Percentiles rank a stretch among this genome's conserved stretches.
Evolutionary conservation across 2,113 vertebrate species (phyloP).

Genomic region (Chlorodrepanis virens): DNA sequence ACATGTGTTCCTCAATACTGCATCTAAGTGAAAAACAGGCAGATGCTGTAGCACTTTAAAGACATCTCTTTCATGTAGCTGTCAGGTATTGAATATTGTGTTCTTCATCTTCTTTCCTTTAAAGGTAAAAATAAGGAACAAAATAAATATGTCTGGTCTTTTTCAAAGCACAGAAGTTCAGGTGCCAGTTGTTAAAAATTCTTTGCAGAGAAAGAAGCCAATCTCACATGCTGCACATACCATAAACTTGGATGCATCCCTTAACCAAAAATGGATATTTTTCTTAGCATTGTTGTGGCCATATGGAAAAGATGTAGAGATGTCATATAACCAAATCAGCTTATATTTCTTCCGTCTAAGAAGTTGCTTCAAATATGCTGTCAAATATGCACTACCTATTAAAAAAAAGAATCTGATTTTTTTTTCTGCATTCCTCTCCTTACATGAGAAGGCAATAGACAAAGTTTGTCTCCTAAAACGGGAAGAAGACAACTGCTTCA

Average conservation of each 20-base stretch:
- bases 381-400: background rate
- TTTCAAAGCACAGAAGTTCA: background rate
- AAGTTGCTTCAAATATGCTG: background rate
- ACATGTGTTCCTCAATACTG: background rate
- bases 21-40: background rate
- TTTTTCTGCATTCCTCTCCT: background rate
- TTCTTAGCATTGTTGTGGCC: background rate
- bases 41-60: background rate
- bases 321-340: background rate
- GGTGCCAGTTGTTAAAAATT: background rate
- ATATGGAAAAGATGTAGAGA: background rate
- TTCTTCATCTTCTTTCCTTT: background rate
- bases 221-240: background rate
- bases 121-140: background rate
- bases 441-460: background rate
- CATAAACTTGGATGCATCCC: background rate
- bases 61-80: background rate
- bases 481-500: background rate
- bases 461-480: background rate
- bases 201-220: background rate
- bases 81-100: background rate
- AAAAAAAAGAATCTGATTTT: background rate
- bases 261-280: background rate
- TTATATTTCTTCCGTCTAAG: background rate
- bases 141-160: background rate